Evolutionary conservation across 2,113 vertebrate species (phyloP), one percentile per base, ranked within the genome.

Genomic region (Mormyrus lacerda): DNA sequence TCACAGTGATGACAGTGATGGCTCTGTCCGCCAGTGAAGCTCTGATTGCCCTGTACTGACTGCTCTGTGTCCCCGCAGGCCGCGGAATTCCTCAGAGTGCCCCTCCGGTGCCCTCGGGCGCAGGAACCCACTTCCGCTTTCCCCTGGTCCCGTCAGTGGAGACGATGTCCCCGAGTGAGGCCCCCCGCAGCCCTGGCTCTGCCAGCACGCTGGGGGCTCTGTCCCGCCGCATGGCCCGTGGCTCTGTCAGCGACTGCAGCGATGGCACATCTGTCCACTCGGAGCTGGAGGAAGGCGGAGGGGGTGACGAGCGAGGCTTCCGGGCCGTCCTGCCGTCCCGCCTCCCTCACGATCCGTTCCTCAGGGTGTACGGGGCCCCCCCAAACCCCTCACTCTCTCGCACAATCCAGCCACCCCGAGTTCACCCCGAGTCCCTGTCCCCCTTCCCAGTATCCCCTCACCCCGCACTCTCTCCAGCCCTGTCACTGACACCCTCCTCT

Each of bases 161-260:
- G 3, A 94, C 97, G 39, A 95, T 98, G 8, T 98, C 97, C 0
- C 97, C 97, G 27, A 96, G 94, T 0, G 97, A 98, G 92, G 97
- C 97, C 17, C 96, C 97, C 55, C 97, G 97, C 82, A 98, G 97
- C 1, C 97, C 97, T 0, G 93, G 97, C 90, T 98, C 97, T 92
- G 96, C 96, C 76, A 94, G 95, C 0, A 96, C 97, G 86, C 95
- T 95, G 0, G 95, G 97, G 0, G 97, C 97, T 35, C 93, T 97
- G 92, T 86, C 85, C 10, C 47, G 85, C 10, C 48, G 85, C 48
- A 11, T 86, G 85, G 97, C 97, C 11, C 96, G 97, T 0, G 97
- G 97, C 84, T 98, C 97, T 0, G 97, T 98, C 88, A 97, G 97
- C 88, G 97, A 98, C 95, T 98, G 97, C 95, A 98, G 97, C 0